Evolutionary conservation across 1,140 invertebrate species (phyloP), one percentile per base, ranked within the genome.

Genomic region (Sweltsa coloradensis): DNA sequence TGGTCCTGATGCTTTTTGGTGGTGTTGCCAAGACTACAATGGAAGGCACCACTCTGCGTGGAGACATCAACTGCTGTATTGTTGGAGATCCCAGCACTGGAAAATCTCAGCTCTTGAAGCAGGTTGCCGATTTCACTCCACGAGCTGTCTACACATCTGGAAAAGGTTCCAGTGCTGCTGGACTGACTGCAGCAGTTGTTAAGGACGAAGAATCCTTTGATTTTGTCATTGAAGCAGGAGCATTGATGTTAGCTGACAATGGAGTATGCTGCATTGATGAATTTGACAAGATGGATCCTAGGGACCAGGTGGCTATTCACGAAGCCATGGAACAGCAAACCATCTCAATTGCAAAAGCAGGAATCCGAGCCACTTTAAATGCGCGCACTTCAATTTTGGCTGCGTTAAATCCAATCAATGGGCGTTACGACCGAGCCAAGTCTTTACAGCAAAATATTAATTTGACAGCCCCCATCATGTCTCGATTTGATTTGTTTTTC

Each of bases 291-390:
- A 99, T 99, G 97, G 96, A 99, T 64, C 74, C 76, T 1, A 79
- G 81, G 49, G 96, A 99, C 75, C 95, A 98, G 67, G 94, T 99
- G 5, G 96, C 97, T 22, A 99, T 97, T 60, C 96, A 99, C 67
- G 97, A 99, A 73, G 97, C 96, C 39, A 99, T 99, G 97, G 97
- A 99, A 76, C 97, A 99, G 62, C 97, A 99, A 68, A 99, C 96
- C 0, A 99, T 99, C 60, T 97, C 94, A 1, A 81, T 99, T 43
- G 95, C 97, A 0, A 98, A 99, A 70, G 96, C 97, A 45, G 96
- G 96, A 39, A 91, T 99, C 0, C 80, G 93, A 61, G 92, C 97
- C 1, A 98, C 96, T 0, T 69, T 99, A 13, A 99, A 99, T 72
- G 97, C 97, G 0, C 71, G 95, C 41, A 97, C 96, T 1, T 98